Evolutionary conservation across 1,140 invertebrate genomes (phyloP), one percentile per base, ranked within the genome.

Genomic region (Drosophila equinoxialis): DNA sequence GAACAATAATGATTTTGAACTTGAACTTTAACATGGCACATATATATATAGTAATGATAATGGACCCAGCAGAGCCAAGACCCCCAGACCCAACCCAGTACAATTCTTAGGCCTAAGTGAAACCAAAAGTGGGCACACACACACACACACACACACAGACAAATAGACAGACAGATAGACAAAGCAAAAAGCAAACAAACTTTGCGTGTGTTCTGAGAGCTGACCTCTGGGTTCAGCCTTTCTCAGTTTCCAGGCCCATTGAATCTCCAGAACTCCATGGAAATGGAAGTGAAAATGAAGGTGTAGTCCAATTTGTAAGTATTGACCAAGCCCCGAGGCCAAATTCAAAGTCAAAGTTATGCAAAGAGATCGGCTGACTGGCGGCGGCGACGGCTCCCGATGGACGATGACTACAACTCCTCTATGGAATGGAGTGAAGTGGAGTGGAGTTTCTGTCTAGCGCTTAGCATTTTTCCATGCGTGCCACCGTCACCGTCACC

Each of bases 231-330:
- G 67, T 70, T 66, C 65, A 55, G 55, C 45, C 45, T 51, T 20
- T 65, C 67, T 70, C 71, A 57, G 62, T 62, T 67, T 68, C 59
- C 30, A 30, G 65, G 26, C 23, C 54, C 33, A 20, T 65, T 67
- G 45, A 80, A 71, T 39, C 64, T 42, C 54, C 45, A 66, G 77
- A 51, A 42, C 11, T 23, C 23, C 17, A 30, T 14, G n/a, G 17
- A 39, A 60, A 30, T 35, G 35, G 74, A 89, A 89, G 85, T 90
- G 86, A 90, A 90, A 90, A 90, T 90, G 87, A 91, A 91, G 89
- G 89, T 91, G 89, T 91, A 90, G 89, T 91, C 90, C 89, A 90
- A 90, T 90, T 90, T 90, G 89, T 90, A 91, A 89, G 85, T 89
- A 84, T 81, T 65, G 81, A 75, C 85, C 84, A 89, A 89, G 85